These are phyloP conservation scores for Halictus rubicundus DNA, from an alignment of 1,140 invertebrate genomes.

Conservation along the genomic window DNA sequence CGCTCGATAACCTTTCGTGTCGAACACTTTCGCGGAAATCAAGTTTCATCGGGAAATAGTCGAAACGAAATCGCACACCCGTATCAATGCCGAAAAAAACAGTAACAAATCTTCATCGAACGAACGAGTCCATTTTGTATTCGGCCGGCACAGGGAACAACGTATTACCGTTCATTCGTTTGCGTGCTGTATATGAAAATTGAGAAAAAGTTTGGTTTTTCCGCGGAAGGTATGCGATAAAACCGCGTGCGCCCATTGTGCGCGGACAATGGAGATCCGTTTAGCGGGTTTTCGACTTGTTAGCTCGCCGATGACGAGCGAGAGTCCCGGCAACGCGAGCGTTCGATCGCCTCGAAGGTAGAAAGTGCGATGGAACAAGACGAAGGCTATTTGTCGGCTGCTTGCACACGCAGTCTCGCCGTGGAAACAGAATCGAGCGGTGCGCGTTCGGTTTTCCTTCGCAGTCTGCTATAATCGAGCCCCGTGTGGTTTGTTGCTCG, in stretches of 20 bases:
- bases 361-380: constrained; percentile 59
- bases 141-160: too few relatives aligned
- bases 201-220: neutral
- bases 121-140: too few relatives aligned
- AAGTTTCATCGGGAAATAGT: too few relatives aligned
- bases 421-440: constrained; percentile 47
- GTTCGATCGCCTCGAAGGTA: constrained; percentile 65
- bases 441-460: constrained; percentile 25
- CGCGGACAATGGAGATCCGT: neutral
- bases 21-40: too few relatives aligned
- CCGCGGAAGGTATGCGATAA: neutral
- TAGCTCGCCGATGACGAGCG: constrained; percentile 35
- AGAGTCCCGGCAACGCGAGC: constrained; percentile 19
- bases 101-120: too few relatives aligned
- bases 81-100: too few relatives aligned
- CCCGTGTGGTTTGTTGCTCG: too few relatives aligned
- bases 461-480: constrained; percentile 16
- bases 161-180: too few relatives aligned
- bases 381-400: constrained; percentile 57
- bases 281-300: neutral
- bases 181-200: neutral
- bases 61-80: too few relatives aligned
- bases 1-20: too few relatives aligned
- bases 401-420: constrained; percentile 40
- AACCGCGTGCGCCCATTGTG: neutral